Evolutionary conservation across 2,888 invertebrate genomes (phyloP).

Genomic region (Pammene fasciana): DNA sequence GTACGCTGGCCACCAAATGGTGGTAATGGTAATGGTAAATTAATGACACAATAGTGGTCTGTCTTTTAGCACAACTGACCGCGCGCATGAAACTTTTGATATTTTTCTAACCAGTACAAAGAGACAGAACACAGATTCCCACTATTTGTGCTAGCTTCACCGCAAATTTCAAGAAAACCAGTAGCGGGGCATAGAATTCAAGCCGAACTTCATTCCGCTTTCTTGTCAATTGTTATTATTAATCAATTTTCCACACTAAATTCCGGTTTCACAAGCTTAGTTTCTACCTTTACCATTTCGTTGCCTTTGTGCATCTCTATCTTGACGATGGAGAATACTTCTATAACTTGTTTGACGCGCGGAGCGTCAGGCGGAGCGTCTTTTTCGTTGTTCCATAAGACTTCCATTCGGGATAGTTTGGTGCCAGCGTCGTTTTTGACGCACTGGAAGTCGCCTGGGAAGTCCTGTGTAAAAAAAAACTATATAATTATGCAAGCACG

Average conservation of each 20-base stretch:
- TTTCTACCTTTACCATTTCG: conserved; percentile 73
- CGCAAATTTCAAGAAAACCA: too few species aligned
- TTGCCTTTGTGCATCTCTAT: conserved; percentile 72
- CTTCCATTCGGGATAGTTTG: conserved; percentile 72
- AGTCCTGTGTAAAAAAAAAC: conserved; percentile 62
- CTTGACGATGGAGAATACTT: conserved; percentile 71
- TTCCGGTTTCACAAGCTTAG: conserved; percentile 68
- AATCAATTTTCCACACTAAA: conserved; percentile 4
- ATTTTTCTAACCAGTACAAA: too few species aligned
- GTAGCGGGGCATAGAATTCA: too few species aligned
- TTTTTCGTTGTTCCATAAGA: conserved; percentile 59
- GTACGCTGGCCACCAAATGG: too few species aligned
- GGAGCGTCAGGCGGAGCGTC: conserved; percentile 56
- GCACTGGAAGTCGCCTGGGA: conserved; percentile 71
- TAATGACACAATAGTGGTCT: too few species aligned
- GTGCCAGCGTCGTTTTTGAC: conserved; percentile 68
- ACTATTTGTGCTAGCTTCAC: too few species aligned
- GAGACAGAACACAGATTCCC: too few species aligned
- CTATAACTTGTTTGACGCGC: conserved; percentile 64
- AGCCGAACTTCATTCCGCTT: too few species aligned
- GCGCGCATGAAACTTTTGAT: too few species aligned
- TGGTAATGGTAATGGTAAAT: too few species aligned
- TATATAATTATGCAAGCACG: background rate
- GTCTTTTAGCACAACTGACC: too few species aligned
- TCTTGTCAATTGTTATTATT: background rate